Evolutionary conservation across 2,888 invertebrate genomes (phyloP).

Genomic region (Callinectes sapidus): DNA sequence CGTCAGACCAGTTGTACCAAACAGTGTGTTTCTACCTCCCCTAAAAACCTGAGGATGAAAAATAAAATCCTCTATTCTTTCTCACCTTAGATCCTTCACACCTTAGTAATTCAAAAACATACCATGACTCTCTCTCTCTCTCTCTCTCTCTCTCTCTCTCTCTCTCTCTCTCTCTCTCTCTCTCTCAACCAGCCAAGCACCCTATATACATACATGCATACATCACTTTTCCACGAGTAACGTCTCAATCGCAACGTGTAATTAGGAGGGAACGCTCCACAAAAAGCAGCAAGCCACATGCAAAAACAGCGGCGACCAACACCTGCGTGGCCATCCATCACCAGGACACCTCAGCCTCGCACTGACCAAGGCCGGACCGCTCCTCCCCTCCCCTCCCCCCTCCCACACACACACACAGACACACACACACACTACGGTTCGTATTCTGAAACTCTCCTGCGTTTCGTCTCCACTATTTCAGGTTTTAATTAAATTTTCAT

Average conservation of each 20-base stretch:
- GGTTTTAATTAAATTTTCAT: too few species aligned
- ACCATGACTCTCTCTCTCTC: constrained; percentile 40
- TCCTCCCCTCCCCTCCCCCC: too few species aligned
- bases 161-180: neutral
- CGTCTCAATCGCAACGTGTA: constrained; percentile 28
- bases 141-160: constrained; percentile 40
- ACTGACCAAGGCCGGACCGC: constrained; percentile 26
- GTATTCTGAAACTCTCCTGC: too few species aligned
- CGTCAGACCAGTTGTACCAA: neutral
- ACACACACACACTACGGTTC: too few species aligned
- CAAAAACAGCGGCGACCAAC: neutral
- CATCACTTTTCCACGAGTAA: neutral
- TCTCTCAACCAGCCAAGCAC: neutral
- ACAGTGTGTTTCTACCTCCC: too few species aligned
- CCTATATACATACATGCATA: neutral
- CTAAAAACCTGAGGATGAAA: too few species aligned
- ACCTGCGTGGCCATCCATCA: constrained; percentile 25
- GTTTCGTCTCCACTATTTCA: too few species aligned
- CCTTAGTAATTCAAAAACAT: too few species aligned
- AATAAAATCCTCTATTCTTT: too few species aligned
- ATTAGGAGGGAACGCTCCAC: constrained; percentile 12
- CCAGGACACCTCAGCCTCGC: neutral
- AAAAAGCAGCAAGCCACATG: neutral
- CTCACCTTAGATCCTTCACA: too few species aligned
- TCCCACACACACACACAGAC: constrained; percentile 1